Conservation (phyloP, 2,888 invertebrate species). For the Cyclophora albipunctata region DNA sequence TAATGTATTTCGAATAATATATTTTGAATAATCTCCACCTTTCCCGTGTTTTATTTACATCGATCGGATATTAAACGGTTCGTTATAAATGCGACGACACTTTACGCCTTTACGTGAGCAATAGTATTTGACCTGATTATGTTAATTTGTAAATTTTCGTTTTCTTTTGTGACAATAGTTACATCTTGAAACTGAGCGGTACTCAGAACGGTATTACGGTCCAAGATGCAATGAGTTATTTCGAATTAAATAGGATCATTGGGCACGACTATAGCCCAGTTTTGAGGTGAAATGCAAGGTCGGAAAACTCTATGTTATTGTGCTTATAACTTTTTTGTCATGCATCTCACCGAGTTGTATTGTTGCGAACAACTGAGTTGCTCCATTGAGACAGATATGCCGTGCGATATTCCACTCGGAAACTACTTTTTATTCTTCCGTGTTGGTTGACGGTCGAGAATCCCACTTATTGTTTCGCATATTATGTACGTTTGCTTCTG, state of each 20-base stretch:
- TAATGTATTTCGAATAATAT: not conserved
- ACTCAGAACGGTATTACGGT: constrained; percentile 57
- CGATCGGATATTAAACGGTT: constrained; percentile 7
- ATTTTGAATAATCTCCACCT: constrained; percentile 5
- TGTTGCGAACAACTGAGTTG: constrained; percentile 52
- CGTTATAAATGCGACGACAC: constrained; percentile 4
- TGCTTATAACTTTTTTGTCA: constrained; percentile 60
- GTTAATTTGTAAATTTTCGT: constrained; percentile 18
- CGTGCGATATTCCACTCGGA: constrained; percentile 59
- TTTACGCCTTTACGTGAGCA: not conserved
- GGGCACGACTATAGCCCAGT: constrained; percentile 61
- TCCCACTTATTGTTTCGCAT: constrained; percentile 51
- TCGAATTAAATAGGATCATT: constrained; percentile 43
- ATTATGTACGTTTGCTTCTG: constrained; percentile 32
- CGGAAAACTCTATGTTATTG: constrained; percentile 55
- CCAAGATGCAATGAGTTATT: constrained; percentile 52
- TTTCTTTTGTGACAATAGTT: constrained; percentile 39
- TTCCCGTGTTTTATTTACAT: constrained; percentile 14
- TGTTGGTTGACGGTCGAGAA: constrained; percentile 53
- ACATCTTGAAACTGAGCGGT: constrained; percentile 51
- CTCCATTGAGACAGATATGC: constrained; percentile 60
- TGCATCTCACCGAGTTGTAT: constrained; percentile 56
- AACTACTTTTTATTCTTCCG: constrained; percentile 41
- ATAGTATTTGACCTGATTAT: constrained; percentile 7
- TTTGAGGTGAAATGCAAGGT: constrained; percentile 58